phyloP scores from a whole-genome alignment of 2,797 vertebrate genomes.

The Falco cherrug region DNA sequence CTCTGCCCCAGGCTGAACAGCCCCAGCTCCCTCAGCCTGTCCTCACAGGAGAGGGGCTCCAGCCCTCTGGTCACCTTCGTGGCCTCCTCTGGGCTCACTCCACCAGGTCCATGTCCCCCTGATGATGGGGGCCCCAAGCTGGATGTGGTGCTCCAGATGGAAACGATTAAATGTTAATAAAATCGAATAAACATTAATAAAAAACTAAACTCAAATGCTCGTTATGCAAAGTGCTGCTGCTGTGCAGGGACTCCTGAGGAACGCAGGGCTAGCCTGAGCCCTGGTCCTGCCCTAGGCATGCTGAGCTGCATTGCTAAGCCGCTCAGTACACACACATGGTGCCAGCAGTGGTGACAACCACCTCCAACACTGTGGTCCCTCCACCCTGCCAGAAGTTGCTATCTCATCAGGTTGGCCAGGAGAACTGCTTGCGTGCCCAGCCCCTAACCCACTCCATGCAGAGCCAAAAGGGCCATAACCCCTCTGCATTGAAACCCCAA shows the following conservation, averaged over 20 bases:
- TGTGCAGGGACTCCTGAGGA: accelerated
- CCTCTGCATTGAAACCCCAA: background rate
- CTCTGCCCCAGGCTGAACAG: no score
- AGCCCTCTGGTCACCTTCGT: no score
- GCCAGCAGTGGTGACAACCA: no score
- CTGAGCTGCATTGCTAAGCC: accelerated
- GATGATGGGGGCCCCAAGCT: no score
- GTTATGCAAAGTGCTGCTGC: background rate
- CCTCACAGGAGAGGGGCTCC: no score
- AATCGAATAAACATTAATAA: background rate
- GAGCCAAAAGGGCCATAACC: background rate
- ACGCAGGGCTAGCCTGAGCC: accelerated
- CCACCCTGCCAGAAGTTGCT: background rate
- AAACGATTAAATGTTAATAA: background rate
- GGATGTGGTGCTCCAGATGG: background rate
- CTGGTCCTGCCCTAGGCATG: accelerated
- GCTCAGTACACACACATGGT: accelerated
- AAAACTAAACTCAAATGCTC: background rate
- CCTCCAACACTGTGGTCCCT: background rate
- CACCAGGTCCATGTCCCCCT: no score
- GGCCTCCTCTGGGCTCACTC: no score
- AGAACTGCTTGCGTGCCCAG: background rate
- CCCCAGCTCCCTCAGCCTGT: no score
- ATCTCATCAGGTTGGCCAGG: background rate
- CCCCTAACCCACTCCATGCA: accelerated